Evolutionary conservation across 2,797 vertebrate species (phyloP).

Genomic region (Macropodus opercularis): DNA sequence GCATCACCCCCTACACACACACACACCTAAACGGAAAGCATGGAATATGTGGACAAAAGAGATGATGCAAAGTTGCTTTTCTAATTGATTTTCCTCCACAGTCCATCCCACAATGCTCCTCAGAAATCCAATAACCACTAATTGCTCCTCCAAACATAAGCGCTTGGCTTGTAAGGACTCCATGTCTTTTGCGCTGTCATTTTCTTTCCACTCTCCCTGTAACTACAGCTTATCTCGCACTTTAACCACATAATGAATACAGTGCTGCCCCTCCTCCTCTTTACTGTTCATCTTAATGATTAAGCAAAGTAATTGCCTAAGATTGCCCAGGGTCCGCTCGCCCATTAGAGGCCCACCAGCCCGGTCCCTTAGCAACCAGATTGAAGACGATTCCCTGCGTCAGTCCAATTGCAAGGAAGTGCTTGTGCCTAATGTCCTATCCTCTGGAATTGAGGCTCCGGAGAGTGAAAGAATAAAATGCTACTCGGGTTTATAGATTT

Average conservation of each 20-base stretch:
- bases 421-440: conserved; percentile 7
- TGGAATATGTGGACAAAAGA: conserved; percentile 46
- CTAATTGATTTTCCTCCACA: conserved; percentile 58
- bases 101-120: conserved; percentile 50
- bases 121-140: conserved; percentile 66
- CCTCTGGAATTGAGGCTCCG: not conserved
- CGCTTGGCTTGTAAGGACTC: conserved; percentile 55
- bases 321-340: conserved; percentile 50
- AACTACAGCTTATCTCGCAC: conserved; percentile 30
- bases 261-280: conserved; percentile 26
- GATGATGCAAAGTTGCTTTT: conserved; percentile 57
- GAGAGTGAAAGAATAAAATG: not conserved
- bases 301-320: conserved; percentile 62
- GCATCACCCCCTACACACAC: conserved; percentile 61
- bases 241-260: conserved; percentile 49
- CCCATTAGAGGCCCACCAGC: conserved; percentile 42
- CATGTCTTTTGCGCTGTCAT: conserved; percentile 45
- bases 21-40: conserved; percentile 29
- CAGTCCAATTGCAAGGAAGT: conserved; percentile 27
- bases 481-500: not conserved
- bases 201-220: conserved; percentile 39
- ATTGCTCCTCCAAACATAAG: conserved; percentile 66
- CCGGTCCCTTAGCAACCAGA: conserved; percentile 60
- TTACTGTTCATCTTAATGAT: conserved; percentile 56
- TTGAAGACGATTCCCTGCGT: conserved; percentile 38